A percentile compares a stretch with the other conserved stretches of the same genome.
Conservation (phyloP, 2,888 invertebrate genomes). For the Trissoscelio sp. region DNA sequence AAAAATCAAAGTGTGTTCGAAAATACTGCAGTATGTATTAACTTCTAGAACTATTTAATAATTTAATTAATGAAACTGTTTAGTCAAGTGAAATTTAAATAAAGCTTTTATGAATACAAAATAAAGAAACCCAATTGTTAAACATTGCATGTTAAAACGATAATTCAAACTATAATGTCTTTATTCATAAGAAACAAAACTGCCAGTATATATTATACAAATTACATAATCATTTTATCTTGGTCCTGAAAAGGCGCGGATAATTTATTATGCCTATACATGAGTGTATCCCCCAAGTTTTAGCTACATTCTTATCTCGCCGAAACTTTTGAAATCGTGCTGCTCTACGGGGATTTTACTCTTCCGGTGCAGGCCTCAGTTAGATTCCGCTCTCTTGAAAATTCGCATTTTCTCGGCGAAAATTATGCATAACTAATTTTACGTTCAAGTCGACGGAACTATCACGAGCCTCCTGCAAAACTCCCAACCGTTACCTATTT, state of each 20-base stretch:
- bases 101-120: too few relatives aligned
- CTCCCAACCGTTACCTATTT: slow-evolving; percentile 44
- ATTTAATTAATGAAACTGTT: too few relatives aligned
- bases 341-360: slow-evolving; percentile 50
- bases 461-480: slow-evolving; percentile 47
- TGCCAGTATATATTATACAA: slow-evolving; percentile 7
- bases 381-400: slow-evolving; percentile 41
- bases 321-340: slow-evolving; percentile 61
- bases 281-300: slow-evolving; percentile 46
- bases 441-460: slow-evolving; percentile 47
- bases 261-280: slow-evolving; percentile 50
- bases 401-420: slow-evolving; percentile 62
- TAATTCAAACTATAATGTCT: slow-evolving; percentile 11
- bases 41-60: too few relatives aligned
- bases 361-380: slow-evolving; percentile 44
- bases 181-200: slow-evolving; percentile 8
- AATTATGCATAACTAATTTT: slow-evolving; percentile 70
- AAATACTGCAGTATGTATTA: too few relatives aligned
- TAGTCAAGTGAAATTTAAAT: too few relatives aligned
- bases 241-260: slow-evolving; percentile 13
- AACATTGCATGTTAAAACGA: background rate
- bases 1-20: too few relatives aligned
- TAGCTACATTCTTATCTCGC: slow-evolving; percentile 58
- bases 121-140: too few relatives aligned
- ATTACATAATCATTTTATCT: slow-evolving; percentile 37